These are phyloP conservation scores for Thera obeliscata DNA, from an alignment of 2,888 invertebrate genomes.

Conservation along the genomic window DNA sequence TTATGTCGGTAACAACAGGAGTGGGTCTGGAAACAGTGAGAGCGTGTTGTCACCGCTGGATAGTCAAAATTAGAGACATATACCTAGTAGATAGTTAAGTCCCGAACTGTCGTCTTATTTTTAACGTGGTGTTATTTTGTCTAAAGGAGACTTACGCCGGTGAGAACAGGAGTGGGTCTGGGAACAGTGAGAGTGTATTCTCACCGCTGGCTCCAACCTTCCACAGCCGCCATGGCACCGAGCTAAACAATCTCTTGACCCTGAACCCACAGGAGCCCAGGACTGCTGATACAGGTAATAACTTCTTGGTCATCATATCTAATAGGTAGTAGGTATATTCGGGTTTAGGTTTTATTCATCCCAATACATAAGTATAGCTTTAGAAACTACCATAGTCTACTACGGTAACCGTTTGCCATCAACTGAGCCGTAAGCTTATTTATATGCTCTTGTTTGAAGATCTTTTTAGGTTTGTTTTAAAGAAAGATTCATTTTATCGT, in stretches of 20 bases:
- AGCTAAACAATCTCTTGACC: slow-evolving; percentile 54
- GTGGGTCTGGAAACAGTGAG: slow-evolving; percentile 45
- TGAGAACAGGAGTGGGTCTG: slow-evolving; percentile 46
- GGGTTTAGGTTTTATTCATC: not conserved
- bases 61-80: too few species aligned
- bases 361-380: too few species aligned
- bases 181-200: slow-evolving; percentile 53
- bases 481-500: too few species aligned
- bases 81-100: too few species aligned
- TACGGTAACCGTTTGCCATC: too few species aligned
- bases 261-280: slow-evolving; percentile 65
- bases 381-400: too few species aligned
- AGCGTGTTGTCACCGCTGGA: slow-evolving; percentile 53
- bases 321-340: not conserved
- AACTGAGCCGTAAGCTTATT: too few species aligned
- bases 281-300: slow-evolving; percentile 63
- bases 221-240: slow-evolving; percentile 56
- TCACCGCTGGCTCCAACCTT: slow-evolving; percentile 63
- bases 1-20: slow-evolving; percentile 53
- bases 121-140: too few species aligned
- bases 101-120: too few species aligned
- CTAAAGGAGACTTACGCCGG: slow-evolving; percentile 60
- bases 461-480: too few species aligned
- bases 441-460: too few species aligned
- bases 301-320: not conserved